Conservation (phyloP, 2,888 invertebrate species). For the Chrysolina oricalcia region DNA sequence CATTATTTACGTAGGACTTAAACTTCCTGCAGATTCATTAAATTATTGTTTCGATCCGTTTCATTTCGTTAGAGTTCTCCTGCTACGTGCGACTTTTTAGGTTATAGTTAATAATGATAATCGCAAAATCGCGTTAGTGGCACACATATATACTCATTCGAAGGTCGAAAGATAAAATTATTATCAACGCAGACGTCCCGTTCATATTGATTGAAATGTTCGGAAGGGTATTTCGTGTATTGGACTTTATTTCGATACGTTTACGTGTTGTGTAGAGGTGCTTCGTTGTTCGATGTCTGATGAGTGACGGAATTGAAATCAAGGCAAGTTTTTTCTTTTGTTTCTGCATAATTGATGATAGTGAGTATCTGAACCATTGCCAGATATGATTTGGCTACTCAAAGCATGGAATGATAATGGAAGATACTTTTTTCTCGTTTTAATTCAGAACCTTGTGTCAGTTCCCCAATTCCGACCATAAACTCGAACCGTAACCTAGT, state of each 20-base stretch:
- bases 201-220: slow-evolving; percentile 10
- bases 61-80: neutral
- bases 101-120: slow-evolving; percentile 6
- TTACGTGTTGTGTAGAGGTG: slow-evolving; percentile 12
- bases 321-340: neutral
- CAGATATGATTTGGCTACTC: too few species aligned
- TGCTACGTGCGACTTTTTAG: neutral
- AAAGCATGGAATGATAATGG: too few species aligned
- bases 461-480: too few species aligned
- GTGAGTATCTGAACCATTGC: neutral
- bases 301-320: slow-evolving; percentile 13
- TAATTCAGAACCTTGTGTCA: too few species aligned
- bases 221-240: slow-evolving; percentile 19
- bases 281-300: slow-evolving; percentile 6
- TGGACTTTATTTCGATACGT: slow-evolving; percentile 21
- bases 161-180: slow-evolving; percentile 28
- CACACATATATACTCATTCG: neutral
- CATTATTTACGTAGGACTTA: too few species aligned
- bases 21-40: too few species aligned
- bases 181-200: slow-evolving; percentile 27
- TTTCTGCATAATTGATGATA: too few species aligned
- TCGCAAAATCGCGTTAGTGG: neutral
- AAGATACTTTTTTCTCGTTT: too few species aligned
- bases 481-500: too few species aligned
- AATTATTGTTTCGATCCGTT: too few species aligned